Evolutionary conservation across 2,113 vertebrate species (phyloP).

Genomic region (Calidris pugnax): DNA sequence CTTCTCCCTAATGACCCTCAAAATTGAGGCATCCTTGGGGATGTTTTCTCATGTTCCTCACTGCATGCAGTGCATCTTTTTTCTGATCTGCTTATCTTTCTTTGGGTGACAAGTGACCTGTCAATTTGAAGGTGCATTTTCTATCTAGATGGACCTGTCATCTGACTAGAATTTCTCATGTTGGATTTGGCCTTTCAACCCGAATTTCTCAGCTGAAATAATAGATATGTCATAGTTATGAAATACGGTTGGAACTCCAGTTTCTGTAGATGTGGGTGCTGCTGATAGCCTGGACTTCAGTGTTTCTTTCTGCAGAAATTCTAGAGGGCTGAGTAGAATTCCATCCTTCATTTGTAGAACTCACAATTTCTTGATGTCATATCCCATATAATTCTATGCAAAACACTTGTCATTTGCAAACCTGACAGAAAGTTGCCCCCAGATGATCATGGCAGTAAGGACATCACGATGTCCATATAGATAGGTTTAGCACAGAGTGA

Average conservation of each 20-base stretch:
- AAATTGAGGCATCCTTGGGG: background rate
- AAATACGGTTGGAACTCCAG: background rate
- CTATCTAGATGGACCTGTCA: background rate
- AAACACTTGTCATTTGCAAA: background rate
- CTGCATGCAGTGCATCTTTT: background rate
- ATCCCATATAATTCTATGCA: background rate
- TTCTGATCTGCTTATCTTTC: background rate
- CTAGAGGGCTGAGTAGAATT: background rate
- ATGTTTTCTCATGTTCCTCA: background rate
- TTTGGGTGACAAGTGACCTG: background rate
- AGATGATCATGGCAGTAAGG: accelerated
- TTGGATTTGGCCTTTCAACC: background rate
- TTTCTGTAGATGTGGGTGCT: background rate
- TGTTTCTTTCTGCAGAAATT: background rate
- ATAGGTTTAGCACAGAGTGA: background rate
- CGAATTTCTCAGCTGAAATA: conserved; percentile 18
- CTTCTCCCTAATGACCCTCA: background rate
- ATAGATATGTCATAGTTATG: background rate
- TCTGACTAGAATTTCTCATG: background rate
- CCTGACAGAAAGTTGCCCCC: background rate
- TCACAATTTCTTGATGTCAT: background rate
- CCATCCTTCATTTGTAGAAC: background rate
- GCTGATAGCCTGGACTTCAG: background rate
- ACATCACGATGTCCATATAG: background rate
- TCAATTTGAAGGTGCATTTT: background rate